Conservation (phyloP, 2,888 invertebrate species). For the Hydraecia micacea region DNA sequence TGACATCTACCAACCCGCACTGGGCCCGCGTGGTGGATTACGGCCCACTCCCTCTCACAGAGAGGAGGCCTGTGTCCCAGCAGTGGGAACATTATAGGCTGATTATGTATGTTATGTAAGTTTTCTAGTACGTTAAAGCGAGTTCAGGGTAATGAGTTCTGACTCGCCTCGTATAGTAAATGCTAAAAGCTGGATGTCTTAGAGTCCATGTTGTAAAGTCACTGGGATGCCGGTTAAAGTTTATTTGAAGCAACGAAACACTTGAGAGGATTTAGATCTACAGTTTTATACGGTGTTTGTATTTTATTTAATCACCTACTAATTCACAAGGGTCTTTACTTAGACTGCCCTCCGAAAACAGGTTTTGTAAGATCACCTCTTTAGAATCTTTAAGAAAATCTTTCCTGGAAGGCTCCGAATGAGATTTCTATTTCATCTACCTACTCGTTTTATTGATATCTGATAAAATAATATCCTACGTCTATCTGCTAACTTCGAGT, state of each 20-base stretch:
- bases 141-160: too few species aligned
- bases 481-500: background rate
- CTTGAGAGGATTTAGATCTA: background rate
- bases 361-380: background rate
- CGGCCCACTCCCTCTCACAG: too few species aligned
- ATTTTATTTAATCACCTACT: background rate
- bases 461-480: background rate
- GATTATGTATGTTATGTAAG: too few species aligned
- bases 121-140: too few species aligned
- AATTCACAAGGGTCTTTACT: background rate
- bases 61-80: too few species aligned
- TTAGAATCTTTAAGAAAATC: background rate
- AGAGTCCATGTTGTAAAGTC: background rate
- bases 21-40: too few species aligned
- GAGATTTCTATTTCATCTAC: background rate
- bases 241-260: background rate
- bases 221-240: background rate
- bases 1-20: too few species aligned
- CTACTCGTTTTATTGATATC: background rate
- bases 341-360: background rate
- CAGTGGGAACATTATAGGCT: too few species aligned
- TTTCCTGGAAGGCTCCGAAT: too few species aligned
- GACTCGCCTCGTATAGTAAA: background rate
- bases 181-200: background rate
- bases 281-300: background rate